These are phyloP conservation scores for Isaurus tuberculatus DNA, from an alignment of 92 coral and sea anemone genomes.

Conservation along the genomic window DNA sequence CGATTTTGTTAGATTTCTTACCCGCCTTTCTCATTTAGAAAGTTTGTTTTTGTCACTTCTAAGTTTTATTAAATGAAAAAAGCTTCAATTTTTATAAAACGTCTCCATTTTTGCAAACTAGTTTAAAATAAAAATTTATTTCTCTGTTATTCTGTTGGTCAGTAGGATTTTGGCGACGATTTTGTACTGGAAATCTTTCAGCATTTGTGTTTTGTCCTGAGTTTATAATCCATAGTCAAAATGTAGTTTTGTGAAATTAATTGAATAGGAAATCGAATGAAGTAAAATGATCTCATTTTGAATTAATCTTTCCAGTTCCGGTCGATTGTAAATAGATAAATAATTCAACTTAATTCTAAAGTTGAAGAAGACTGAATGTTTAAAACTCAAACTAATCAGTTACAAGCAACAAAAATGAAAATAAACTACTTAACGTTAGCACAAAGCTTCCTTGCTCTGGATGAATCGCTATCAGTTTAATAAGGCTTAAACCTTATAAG, in stretches of 20 bases:
- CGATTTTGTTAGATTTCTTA: neutral
- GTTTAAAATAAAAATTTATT: too few relatives aligned
- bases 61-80: neutral
- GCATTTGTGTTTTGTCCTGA: conserved; percentile 13
- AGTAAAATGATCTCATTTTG: conserved; percentile 37
- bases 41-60: neutral
- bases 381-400: neutral
- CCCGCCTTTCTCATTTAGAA: neutral
- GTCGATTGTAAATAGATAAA: neutral
- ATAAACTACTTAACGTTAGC: neutral
- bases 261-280: conserved; percentile 29
- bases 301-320: conserved; percentile 45
- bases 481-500: conserved; percentile 20
- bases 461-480: neutral
- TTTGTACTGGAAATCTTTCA: neutral
- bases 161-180: too few relatives aligned
- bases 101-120: too few relatives aligned
- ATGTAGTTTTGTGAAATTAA: conserved; percentile 37
- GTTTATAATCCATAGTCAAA: conserved; percentile 18
- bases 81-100: neutral
- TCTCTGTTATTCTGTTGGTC: too few relatives aligned
- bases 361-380: conserved; percentile 21
- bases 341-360: conserved; percentile 11
- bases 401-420: neutral
- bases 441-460: neutral